A percentile compares a stretch with the other conserved stretches of the same genome.
Evolutionary conservation across 2,113 vertebrate species (phyloP).

Genomic region (Picathartes gymnocephalus): DNA sequence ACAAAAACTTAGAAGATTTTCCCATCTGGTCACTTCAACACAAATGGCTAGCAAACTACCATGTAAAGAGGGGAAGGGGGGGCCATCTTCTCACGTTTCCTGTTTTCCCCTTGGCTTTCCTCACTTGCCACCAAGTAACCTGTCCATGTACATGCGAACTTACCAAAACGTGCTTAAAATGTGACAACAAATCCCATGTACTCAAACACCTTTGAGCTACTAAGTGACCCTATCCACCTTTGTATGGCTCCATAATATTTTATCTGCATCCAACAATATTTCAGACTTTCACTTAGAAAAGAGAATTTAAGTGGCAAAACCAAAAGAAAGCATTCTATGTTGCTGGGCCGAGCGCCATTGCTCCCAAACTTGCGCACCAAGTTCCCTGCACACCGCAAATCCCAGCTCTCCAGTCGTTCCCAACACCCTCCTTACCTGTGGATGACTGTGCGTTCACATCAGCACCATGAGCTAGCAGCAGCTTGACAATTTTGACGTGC

Average conservation of each 20-base stretch:
- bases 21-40: background rate
- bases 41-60: background rate
- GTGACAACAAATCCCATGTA: accelerated
- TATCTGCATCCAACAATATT: background rate
- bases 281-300: background rate
- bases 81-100: accelerated
- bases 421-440: conserved; percentile 76
- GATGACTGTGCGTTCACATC: conserved; percentile 98
- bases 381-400: accelerated
- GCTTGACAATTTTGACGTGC: conserved; percentile 97
- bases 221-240: background rate
- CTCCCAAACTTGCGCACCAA: accelerated
- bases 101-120: background rate
- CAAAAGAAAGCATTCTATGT: background rate
- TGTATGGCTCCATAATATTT: accelerated
- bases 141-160: accelerated
- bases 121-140: background rate
- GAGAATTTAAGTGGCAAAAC: background rate
- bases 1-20: background rate
- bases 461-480: conserved; percentile 96
- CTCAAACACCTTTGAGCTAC: background rate
- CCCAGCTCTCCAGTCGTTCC: accelerated
- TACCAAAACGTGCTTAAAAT: background rate
- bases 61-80: accelerated
- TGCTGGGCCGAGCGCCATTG: background rate